phyloP scores from a whole-genome alignment of 2,113 vertebrate genomes.

The Ginglymostoma cirratum region DNA sequence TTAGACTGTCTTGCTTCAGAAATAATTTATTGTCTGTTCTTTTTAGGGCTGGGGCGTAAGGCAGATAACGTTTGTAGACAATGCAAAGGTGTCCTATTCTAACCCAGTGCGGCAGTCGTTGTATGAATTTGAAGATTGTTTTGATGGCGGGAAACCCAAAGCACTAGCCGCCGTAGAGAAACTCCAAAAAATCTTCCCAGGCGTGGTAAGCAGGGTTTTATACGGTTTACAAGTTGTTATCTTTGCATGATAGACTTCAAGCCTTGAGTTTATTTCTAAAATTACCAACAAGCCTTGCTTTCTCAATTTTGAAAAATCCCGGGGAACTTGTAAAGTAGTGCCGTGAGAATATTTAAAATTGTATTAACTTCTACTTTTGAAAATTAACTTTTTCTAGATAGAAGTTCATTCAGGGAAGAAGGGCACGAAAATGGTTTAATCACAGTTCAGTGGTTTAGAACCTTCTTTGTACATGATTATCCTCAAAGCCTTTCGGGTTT shows the following conservation, averaged over 20 bases:
- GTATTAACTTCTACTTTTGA: background rate
- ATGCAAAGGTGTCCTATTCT: slow-evolving; percentile 94
- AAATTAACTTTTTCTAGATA: background rate
- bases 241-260: background rate
- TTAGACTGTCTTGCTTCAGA: background rate
- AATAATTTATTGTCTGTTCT: slow-evolving; percentile 18
- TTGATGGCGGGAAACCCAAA: slow-evolving; percentile 80
- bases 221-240: background rate
- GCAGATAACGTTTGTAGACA: slow-evolving; percentile 93
- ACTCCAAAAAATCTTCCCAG: slow-evolving; percentile 89
- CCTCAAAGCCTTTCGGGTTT: background rate
- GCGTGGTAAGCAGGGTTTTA: slow-evolving; percentile 68
- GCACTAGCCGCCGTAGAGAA: slow-evolving; percentile 81
- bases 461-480: background rate
- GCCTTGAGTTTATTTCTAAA: background rate
- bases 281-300: background rate
- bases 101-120: slow-evolving; percentile 93
- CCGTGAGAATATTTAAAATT: background rate
- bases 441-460: background rate
- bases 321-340: background rate
- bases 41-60: slow-evolving; percentile 90
- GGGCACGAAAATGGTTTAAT: background rate
- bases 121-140: slow-evolving; percentile 94
- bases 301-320: background rate
- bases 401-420: background rate